These are phyloP conservation scores for Orius insidiosus DNA, from an alignment of 1,140 invertebrate species.

Conservation along the genomic window DNA sequence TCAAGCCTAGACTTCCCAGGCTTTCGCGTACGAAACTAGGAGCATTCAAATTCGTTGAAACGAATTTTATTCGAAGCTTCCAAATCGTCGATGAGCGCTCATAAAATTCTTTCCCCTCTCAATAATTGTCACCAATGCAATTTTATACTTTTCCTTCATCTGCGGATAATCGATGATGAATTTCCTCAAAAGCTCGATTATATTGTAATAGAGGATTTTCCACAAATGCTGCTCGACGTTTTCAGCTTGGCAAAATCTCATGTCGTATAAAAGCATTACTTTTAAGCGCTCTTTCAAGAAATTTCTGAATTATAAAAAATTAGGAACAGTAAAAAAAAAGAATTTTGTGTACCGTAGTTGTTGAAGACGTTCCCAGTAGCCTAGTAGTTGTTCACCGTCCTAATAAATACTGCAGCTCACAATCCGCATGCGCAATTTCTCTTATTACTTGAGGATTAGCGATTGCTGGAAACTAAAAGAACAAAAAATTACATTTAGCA, in stretches of 20 bases:
- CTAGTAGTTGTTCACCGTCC: conserved; percentile 2
- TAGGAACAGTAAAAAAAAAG: neutral
- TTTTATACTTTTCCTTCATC: conserved; percentile 40
- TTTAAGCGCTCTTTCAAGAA: conserved; percentile 54
- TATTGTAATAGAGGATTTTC: conserved; percentile 82
- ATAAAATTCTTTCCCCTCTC: conserved; percentile 63
- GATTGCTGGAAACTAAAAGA: conserved; percentile 9
- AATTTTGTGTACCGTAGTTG: conserved; percentile 8
- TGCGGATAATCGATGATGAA: conserved; percentile 32
- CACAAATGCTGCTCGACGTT: conserved; percentile 82
- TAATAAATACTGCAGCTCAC: conserved; percentile 12
- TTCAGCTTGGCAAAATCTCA: conserved; percentile 73
- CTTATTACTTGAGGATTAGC: conserved; percentile 7
- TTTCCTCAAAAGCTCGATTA: conserved; percentile 67
- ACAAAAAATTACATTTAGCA: too few species aligned
- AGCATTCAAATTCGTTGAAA: conserved; percentile 37
- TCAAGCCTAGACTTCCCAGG: conserved; percentile 49
- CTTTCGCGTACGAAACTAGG: conserved; percentile 33
- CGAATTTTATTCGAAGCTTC: conserved; percentile 58
- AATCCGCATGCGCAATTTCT: conserved; percentile 12
- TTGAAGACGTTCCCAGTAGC: conserved; percentile 15
- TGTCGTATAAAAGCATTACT: conserved; percentile 56
- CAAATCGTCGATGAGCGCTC: conserved; percentile 53
- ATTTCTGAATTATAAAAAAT: conserved; percentile 22
- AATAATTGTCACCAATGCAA: conserved; percentile 51